These are phyloP conservation scores for Peromyscus aztecus DNA, from an alignment of 2,797 vertebrate genomes.

Conservation along the genomic window DNA sequence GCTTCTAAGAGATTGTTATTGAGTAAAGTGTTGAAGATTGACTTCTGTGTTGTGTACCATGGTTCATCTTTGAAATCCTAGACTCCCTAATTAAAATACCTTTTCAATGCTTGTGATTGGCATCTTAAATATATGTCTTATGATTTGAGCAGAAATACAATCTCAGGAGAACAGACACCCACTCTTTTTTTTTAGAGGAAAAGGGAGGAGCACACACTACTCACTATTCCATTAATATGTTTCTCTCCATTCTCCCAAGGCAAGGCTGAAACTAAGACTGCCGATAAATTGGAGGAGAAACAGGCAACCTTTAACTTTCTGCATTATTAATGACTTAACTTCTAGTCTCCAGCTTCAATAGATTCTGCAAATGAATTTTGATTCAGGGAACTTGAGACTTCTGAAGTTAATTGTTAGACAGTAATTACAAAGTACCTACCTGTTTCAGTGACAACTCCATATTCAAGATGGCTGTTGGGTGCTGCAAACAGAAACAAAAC, in stretches of 20 bases:
- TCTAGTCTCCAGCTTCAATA: constrained; percentile 6
- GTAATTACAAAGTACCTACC: constrained; percentile 88
- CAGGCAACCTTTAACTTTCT: not conserved
- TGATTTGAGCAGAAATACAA: constrained; percentile 23
- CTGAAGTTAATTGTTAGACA: constrained; percentile 15
- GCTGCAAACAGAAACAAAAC: constrained; percentile 87
- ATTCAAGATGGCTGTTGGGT: constrained; percentile 91
- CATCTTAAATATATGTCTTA: not conserved
- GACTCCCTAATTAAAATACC: not conserved
- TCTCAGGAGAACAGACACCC: constrained; percentile 20
- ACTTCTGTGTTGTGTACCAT: not conserved
- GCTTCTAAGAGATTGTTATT: not conserved
- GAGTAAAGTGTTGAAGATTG: not conserved
- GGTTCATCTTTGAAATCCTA: not conserved
- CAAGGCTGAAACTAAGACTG: not conserved
- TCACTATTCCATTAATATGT: constrained; percentile 1
- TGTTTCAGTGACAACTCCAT: constrained; percentile 97
- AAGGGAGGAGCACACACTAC: not conserved
- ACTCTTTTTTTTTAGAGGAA: constrained; percentile 19
- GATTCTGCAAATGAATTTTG: constrained; percentile 45
- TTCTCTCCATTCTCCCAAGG: constrained; percentile 1
- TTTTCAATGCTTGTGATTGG: constrained; percentile 10
- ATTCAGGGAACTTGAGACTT: not conserved
- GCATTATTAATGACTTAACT: constrained; percentile 30
- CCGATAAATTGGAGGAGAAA: constrained; percentile 42